These are phyloP conservation scores for Lucifuga dentata DNA, from an alignment of 2,113 vertebrate genomes.

Conservation along the genomic window DNA sequence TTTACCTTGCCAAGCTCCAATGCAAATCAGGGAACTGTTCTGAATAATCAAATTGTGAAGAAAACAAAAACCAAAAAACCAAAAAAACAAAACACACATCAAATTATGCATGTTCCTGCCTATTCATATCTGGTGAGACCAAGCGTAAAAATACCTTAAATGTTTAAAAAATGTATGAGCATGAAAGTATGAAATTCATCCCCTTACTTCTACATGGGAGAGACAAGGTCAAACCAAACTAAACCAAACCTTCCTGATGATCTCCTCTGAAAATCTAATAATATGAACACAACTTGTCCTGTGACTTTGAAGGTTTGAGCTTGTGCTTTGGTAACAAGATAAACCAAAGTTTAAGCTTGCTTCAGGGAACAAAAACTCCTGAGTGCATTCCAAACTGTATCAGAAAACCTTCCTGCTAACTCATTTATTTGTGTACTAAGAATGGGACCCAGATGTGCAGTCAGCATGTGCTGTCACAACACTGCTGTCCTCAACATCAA, in stretches of 20 bases:
- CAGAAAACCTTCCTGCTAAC: slow-evolving; percentile 45
- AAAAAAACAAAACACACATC: too few relatives aligned
- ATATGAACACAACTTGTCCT: slow-evolving; percentile 11
- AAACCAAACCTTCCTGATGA: background rate
- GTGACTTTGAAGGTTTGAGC: slow-evolving; percentile 44
- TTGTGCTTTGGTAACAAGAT: slow-evolving; percentile 35
- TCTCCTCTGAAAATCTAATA: background rate
- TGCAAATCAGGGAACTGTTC: background rate
- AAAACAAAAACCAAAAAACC: too few relatives aligned
- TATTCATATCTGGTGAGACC: too few relatives aligned
- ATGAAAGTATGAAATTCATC: slow-evolving; percentile 1
- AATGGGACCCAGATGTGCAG: slow-evolving; percentile 63
- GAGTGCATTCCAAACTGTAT: slow-evolving; percentile 52
- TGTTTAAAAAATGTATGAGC: background rate
- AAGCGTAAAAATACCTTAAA: too few relatives aligned
- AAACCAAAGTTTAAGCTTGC: slow-evolving; percentile 19
- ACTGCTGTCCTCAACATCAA: slow-evolving; percentile 67
- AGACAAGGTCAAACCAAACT: too few relatives aligned
- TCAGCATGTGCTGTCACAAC: slow-evolving; percentile 73
- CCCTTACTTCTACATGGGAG: background rate
- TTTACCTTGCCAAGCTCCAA: background rate
- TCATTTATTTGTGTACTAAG: slow-evolving; percentile 42
- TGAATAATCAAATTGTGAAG: background rate
- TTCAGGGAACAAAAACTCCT: slow-evolving; percentile 48
- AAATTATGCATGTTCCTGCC: too few relatives aligned